phyloP scores from a whole-genome alignment of 2,797 vertebrate genomes.

The Danio choprae region DNA sequence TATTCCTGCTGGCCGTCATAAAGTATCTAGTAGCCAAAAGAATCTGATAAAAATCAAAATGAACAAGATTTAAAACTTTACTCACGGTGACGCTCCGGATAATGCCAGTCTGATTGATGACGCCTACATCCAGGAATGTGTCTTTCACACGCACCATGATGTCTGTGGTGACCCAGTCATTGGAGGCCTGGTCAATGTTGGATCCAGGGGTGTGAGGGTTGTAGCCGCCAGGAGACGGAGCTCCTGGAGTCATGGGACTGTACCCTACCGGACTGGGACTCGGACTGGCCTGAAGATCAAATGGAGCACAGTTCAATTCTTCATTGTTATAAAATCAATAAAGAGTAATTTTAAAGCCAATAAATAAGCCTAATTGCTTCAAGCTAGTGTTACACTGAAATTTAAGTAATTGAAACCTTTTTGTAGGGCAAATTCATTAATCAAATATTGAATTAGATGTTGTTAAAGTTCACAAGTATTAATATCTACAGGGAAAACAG shows the following conservation, averaged over 20 bases:
- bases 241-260: slow-evolving; percentile 95
- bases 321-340: too few species aligned
- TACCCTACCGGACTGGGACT: slow-evolving; percentile 94
- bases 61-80: neutral
- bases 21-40: neutral
- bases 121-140: slow-evolving; percentile 88
- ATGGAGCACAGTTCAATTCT: slow-evolving; percentile 10
- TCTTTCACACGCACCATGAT: slow-evolving; percentile 93
- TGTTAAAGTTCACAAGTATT: too few species aligned
- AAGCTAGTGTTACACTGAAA: neutral
- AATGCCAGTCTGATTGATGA: slow-evolving; percentile 85
- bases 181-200: slow-evolving; percentile 90
- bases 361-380: neutral
- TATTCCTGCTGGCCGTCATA: neutral
- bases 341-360: too few species aligned
- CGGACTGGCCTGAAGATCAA: slow-evolving; percentile 84
- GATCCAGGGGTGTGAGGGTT: slow-evolving; percentile 95
- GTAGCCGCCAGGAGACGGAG: slow-evolving; percentile 92
- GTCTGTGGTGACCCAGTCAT: slow-evolving; percentile 95
- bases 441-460: too few species aligned
- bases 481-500: too few species aligned
- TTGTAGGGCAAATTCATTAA: too few species aligned
- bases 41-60: too few species aligned
- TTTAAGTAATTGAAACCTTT: neutral
- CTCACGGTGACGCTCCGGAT: slow-evolving; percentile 90